Percentiles rank a stretch among this genome's conserved stretches.
Evolutionary conservation across 2,888 invertebrate species (phyloP).

Genomic region (Minunthozetes semirufus): DNA sequence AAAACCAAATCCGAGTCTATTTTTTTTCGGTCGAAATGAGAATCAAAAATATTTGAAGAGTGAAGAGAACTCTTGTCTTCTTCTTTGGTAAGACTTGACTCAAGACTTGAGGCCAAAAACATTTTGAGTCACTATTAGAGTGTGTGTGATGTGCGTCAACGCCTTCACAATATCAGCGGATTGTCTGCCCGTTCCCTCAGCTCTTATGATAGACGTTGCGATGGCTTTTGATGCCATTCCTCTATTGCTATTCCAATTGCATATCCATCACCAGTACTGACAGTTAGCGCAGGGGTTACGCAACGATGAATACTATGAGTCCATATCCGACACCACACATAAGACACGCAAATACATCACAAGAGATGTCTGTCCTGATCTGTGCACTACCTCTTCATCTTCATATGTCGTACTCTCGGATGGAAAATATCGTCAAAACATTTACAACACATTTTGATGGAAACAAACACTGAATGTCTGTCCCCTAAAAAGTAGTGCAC

Average conservation of each 20-base stretch:
- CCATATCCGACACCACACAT: background rate
- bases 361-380: background rate
- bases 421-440: background rate
- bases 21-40: background rate
- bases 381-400: background rate
- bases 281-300: constrained; percentile 26
- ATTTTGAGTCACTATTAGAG: background rate
- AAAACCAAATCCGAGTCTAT: background rate
- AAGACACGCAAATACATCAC: background rate
- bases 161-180: constrained; percentile 9
- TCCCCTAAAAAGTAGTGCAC: no score
- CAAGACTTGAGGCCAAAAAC: constrained; percentile 9
- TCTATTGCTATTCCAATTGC: background rate
- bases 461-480: background rate
- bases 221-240: no score
- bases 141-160: background rate
- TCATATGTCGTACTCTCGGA: background rate
- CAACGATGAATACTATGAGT: background rate
- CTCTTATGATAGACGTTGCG: background rate
- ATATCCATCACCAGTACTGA: constrained; percentile 10
- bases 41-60: background rate
- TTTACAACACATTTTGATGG: background rate
- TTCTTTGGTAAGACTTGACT: background rate
- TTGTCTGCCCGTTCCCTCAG: background rate
- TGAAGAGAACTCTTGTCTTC: background rate